Conservation (phyloP, 2,797 vertebrate genomes). For the Argyrosomus regius region DNA sequence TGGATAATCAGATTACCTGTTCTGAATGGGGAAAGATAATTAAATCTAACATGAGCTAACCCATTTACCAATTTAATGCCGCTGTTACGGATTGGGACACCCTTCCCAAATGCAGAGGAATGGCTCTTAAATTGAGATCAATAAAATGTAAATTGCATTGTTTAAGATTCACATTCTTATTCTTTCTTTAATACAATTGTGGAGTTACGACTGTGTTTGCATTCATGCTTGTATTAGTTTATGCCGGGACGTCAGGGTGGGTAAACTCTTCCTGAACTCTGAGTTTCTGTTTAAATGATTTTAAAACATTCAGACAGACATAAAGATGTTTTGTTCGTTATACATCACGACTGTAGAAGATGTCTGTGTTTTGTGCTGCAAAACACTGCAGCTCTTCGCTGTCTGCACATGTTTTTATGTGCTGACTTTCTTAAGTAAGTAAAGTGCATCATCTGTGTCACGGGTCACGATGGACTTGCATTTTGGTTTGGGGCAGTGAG, state of each 20-base stretch:
- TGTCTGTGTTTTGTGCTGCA: neutral
- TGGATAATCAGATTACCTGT: constrained; percentile 90
- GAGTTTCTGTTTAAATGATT: neutral
- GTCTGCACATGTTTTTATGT: constrained; percentile 14
- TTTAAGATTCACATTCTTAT: constrained; percentile 23
- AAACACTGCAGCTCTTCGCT: constrained; percentile 1
- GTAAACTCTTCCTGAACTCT: constrained; percentile 15
- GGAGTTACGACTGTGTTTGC: neutral
- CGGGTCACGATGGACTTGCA: constrained; percentile 16
- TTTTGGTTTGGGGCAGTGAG: constrained; percentile 48
- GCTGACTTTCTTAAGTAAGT: constrained; percentile 19
- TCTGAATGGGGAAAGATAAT: constrained; percentile 89
- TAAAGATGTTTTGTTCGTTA: neutral
- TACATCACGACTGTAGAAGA: neutral
- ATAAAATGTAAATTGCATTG: constrained; percentile 38
- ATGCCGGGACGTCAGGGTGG: neutral
- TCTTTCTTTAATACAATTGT: constrained; percentile 1
- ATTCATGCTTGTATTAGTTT: neutral
- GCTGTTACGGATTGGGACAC: constrained; percentile 79
- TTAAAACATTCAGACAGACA: neutral
- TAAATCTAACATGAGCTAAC: constrained; percentile 89
- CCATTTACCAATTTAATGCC: constrained; percentile 80
- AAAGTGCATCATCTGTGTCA: constrained; percentile 55
- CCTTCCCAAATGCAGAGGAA: constrained; percentile 78
- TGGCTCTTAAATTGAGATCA: constrained; percentile 52